phyloP scores from a whole-genome alignment of 2,888 invertebrate species.

The Pyrrhia umbra region DNA sequence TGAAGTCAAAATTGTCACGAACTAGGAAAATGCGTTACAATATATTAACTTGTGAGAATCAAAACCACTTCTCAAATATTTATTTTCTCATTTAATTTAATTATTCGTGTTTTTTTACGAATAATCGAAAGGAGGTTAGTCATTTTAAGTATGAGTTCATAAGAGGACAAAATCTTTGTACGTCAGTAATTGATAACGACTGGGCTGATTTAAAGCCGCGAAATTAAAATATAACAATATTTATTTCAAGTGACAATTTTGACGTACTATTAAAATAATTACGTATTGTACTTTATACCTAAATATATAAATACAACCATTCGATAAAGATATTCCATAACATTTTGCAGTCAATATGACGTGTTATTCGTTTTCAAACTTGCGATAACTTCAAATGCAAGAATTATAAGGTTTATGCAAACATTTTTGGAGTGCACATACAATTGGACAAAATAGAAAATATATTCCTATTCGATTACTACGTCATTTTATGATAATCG shows the following conservation, averaged over 20 bases:
- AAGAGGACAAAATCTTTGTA: neutral
- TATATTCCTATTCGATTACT: neutral
- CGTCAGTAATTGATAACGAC: neutral
- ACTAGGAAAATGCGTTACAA: conserved; percentile 14
- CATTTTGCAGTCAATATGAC: conserved; percentile 46
- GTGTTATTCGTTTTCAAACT: conserved; percentile 28
- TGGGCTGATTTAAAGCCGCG: neutral
- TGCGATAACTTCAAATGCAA: conserved; percentile 53
- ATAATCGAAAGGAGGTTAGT: neutral
- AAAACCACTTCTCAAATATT: conserved; percentile 22
- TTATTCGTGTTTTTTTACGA: neutral
- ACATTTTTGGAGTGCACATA: conserved; percentile 17
- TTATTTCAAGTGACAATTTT: conserved; percentile 48
- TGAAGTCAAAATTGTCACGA: conserved; percentile 48
- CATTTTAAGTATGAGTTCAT: neutral
- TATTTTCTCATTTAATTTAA: neutral
- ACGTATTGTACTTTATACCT: conserved; percentile 50
- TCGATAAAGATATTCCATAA: conserved; percentile 27
- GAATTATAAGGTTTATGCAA: conserved; percentile 7
- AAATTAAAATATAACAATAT: neutral
- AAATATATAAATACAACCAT: conserved; percentile 56
- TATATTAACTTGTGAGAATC: conserved; percentile 37
- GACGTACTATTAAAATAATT: conserved; percentile 34
- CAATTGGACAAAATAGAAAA: conserved; percentile 14
- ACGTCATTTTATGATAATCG: neutral